A percentile compares a stretch with the other conserved stretches of the same genome.
These are phyloP conservation scores for Diarsia dahlii DNA, from an alignment of 2,888 invertebrate genomes.

Conservation along the genomic window DNA sequence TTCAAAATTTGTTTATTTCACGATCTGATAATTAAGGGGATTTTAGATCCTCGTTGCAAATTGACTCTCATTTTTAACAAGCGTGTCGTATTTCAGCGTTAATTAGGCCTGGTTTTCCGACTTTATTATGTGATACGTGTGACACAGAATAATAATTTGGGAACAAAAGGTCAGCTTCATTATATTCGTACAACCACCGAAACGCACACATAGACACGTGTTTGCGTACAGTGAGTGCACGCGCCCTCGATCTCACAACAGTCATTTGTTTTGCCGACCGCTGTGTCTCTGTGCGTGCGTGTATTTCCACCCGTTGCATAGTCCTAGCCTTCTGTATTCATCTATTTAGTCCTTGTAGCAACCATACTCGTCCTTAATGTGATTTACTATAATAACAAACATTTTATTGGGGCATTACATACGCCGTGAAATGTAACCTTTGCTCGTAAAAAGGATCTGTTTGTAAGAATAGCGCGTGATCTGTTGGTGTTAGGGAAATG, in stretches of 20 bases:
- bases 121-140: slow-evolving; percentile 69
- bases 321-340: slow-evolving; percentile 10
- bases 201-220: neutral
- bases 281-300: neutral
- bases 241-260: neutral
- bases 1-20: slow-evolving; percentile 60
- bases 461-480: slow-evolving; percentile 59
- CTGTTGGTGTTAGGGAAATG: slow-evolving; percentile 63
- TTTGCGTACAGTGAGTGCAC: neutral
- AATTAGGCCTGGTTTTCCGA: slow-evolving; percentile 76
- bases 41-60: slow-evolving; percentile 59
- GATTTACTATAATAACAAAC: slow-evolving; percentile 83
- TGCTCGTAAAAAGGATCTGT: slow-evolving; percentile 64
- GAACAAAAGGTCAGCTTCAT: slow-evolving; percentile 12
- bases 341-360: slow-evolving; percentile 19
- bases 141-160: neutral
- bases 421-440: slow-evolving; percentile 70
- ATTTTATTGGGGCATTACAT: slow-evolving; percentile 80
- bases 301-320: neutral
- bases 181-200: neutral
- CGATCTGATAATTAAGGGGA: slow-evolving; percentile 61
- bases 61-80: slow-evolving; percentile 68
- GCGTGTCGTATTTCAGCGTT: slow-evolving; percentile 73
- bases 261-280: neutral
- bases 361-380: slow-evolving; percentile 74